phyloP scores from a whole-genome alignment of 1,140 invertebrate genomes.

The Drosophila micromelanica region DNA sequence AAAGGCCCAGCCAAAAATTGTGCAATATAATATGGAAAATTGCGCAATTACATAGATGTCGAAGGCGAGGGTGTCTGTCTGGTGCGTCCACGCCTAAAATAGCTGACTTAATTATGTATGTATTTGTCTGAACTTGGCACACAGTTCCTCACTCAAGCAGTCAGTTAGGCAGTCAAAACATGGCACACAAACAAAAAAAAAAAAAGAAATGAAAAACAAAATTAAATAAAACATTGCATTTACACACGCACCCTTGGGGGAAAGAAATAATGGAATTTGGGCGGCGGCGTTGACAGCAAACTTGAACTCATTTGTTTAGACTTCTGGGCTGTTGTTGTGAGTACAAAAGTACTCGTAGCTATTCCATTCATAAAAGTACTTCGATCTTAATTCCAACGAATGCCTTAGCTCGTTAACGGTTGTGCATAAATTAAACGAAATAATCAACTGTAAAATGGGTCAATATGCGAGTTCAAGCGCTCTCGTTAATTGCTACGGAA shows the following conservation, averaged over 20 bases:
- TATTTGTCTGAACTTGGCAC: slow-evolving; percentile 62
- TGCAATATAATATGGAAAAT: slow-evolving; percentile 49
- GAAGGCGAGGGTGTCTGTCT: slow-evolving; percentile 21
- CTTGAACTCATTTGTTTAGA: slow-evolving; percentile 66
- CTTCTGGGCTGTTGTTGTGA: slow-evolving; percentile 16
- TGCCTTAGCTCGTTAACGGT: slow-evolving; percentile 1
- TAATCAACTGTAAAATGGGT: slow-evolving; percentile 36
- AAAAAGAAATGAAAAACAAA: background rate
- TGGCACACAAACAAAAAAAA: background rate
- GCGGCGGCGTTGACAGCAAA: slow-evolving; percentile 38
- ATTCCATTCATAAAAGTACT: slow-evolving; percentile 31
- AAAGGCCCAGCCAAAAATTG: slow-evolving; percentile 33
- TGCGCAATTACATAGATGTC: slow-evolving; percentile 46
- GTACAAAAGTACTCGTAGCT: slow-evolving; percentile 1
- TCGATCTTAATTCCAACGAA: slow-evolving; percentile 26
- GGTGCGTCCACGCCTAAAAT: slow-evolving; percentile 56
- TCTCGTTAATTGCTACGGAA: slow-evolving; percentile 26
- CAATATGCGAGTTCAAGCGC: slow-evolving; percentile 43
- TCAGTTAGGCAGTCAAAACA: slow-evolving; percentile 35
- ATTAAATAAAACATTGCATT: slow-evolving; percentile 30
- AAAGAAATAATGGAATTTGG: slow-evolving; percentile 12
- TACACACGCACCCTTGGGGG: slow-evolving; percentile 33
- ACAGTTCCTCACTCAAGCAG: slow-evolving; percentile 29
- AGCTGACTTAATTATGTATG: slow-evolving; percentile 67
- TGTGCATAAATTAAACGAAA: slow-evolving; percentile 32